Evolutionary conservation across 2,888 invertebrate genomes (phyloP), one percentile per base, ranked within the genome.

Genomic region (Dicyrtomina minuta): DNA sequence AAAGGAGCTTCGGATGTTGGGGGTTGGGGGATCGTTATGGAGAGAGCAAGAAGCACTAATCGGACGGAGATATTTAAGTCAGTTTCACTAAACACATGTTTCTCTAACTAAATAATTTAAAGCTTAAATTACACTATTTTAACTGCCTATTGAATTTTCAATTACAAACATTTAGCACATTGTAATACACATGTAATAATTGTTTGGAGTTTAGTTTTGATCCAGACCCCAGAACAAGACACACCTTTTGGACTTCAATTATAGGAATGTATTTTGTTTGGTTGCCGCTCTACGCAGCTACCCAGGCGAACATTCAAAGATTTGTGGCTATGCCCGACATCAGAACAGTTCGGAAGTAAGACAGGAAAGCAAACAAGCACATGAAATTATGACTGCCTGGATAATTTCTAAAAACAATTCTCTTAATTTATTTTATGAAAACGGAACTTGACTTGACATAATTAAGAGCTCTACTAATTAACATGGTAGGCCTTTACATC

Each of bases 381-480:
- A n/a, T n/a, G n/a, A n/a, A n/a, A n/a, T n/a, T n/a, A n/a, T n/a
- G n/a, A n/a, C n/a, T n/a, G n/a, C n/a, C n/a, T n/a, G n/a, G n/a
- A n/a, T n/a, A n/a, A n/a, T n/a, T n/a, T n/a, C n/a, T n/a, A n/a
- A n/a, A n/a, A n/a, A n/a, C n/a, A n/a, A n/a, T n/a, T n/a, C n/a
- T n/a, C n/a, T n/a, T n/a, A n/a, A n/a, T n/a, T n/a, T n/a, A n/a
- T n/a, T n/a, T n/a, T n/a, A n/a, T n/a, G n/a, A n/a, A n/a, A n/a
- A n/a, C n/a, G n/a, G n/a, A n/a, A n/a, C n/a, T n/a, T n/a, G n/a
- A n/a, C n/a, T n/a, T n/a, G n/a, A n/a, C n/a, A n/a, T n/a, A n/a
- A n/a, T n/a, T n/a, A n/a, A 89, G 89, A 73, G 90, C 91, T 0
- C 82, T 92, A 24, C 90, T 89, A 89, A 87, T 88, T 3, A 90